phyloP scores from a whole-genome alignment of 2,113 vertebrate species.

The Ammodytes marinus region DNA sequence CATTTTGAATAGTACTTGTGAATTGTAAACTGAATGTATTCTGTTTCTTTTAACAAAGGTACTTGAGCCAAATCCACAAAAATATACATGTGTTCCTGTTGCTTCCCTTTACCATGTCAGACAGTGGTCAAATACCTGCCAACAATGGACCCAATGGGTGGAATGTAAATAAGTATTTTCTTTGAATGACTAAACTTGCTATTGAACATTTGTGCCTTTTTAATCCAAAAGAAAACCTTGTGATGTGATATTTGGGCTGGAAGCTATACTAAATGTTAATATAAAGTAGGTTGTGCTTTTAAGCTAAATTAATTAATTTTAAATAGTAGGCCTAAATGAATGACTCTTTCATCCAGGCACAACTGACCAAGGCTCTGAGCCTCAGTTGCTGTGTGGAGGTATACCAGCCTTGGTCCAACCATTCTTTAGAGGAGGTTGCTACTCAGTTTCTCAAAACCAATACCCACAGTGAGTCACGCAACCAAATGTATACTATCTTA shows the following conservation, averaged over 20 bases:
- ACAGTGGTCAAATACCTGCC: not conserved
- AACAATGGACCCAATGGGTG: not conserved
- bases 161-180: conserved; percentile 45
- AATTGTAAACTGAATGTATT: not conserved
- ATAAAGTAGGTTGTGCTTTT: not conserved
- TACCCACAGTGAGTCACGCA: conserved; percentile 25
- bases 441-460: conserved; percentile 66
- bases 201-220: not conserved
- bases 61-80: conserved; percentile 76
- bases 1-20: not conserved
- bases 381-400: conserved; percentile 82
- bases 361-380: conserved; percentile 76
- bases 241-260: not conserved
- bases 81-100: conserved; percentile 89
- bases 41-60: conserved; percentile 61
- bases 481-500: not conserved
- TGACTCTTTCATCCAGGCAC: conserved; percentile 16
- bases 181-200: not conserved
- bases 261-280: not conserved
- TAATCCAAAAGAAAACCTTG: not conserved
- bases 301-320: not conserved
- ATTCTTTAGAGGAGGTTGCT: conserved; percentile 79
- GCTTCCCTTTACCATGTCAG: conserved; percentile 61
- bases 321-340: not conserved
- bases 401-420: conserved; percentile 85